Evolutionary conservation across 2,888 invertebrate genomes (phyloP).

Genomic region (Ferrisia virgata): DNA sequence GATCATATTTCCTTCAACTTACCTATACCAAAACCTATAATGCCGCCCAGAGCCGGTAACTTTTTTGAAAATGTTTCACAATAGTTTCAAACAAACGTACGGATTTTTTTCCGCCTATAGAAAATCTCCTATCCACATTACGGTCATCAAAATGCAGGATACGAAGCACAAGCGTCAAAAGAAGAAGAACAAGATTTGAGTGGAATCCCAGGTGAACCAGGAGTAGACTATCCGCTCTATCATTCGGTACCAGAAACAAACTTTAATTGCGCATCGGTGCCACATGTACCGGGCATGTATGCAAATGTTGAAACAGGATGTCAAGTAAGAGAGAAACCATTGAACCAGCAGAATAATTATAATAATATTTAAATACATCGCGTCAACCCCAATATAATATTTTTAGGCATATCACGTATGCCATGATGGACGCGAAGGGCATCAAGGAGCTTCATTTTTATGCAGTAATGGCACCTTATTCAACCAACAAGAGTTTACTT

Average conservation of each 20-base stretch:
- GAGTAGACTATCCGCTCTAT: conserved; percentile 78
- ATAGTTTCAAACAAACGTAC: too few relatives aligned
- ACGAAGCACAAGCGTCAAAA: not conserved
- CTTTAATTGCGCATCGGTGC: conserved; percentile 75
- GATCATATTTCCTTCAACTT: not conserved
- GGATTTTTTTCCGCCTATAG: too few relatives aligned
- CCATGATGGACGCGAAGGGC: conserved; percentile 80
- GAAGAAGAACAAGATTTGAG: conserved; percentile 71
- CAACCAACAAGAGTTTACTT: conserved; percentile 79
- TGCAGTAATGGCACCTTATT: conserved; percentile 85
- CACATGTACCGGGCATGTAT: conserved; percentile 80
- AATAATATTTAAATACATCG: too few relatives aligned
- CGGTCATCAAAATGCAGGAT: not conserved
- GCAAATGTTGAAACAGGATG: conserved; percentile 87
- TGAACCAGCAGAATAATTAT: not conserved
- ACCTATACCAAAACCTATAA: too few relatives aligned
- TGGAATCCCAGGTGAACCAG: conserved; percentile 74
- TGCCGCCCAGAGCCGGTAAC: too few relatives aligned
- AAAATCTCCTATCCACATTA: not conserved
- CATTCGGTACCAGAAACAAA: conserved; percentile 73
- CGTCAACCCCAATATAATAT: not conserved
- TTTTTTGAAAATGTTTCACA: too few relatives aligned
- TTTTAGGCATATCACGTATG: conserved; percentile 79
- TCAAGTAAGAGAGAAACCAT: conserved; percentile 59
- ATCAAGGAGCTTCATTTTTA: conserved; percentile 70